These are phyloP conservation scores for Danio tinwini DNA, from an alignment of 2,797 vertebrate species.

Conservation along the genomic window DNA sequence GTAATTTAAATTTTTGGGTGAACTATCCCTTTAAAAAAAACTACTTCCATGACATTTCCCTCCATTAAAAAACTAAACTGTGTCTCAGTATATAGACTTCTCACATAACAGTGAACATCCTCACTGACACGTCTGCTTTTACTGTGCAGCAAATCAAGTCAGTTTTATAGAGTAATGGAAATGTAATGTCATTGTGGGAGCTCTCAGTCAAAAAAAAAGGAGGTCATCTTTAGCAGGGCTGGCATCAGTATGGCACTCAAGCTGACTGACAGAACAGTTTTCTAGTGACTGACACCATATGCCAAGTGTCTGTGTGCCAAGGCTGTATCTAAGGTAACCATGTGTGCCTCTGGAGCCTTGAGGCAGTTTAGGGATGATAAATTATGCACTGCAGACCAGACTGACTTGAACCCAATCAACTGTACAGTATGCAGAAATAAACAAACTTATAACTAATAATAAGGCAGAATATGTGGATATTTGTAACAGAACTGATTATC, in stretches of 20 bases:
- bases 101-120: neutral
- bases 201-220: conserved; percentile 35
- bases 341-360: conserved; percentile 57
- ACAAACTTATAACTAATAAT: neutral
- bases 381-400: conserved; percentile 40
- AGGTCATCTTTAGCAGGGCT: conserved; percentile 53
- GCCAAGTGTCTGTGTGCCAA: conserved; percentile 65
- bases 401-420: conserved; percentile 49
- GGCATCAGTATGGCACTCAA: conserved; percentile 43
- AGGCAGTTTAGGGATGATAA: conserved; percentile 48
- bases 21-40: no score
- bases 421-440: conserved; percentile 11
- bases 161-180: conserved; percentile 50
- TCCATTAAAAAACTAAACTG: neutral
- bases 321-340: conserved; percentile 61
- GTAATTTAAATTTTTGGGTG: no score
- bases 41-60: neutral
- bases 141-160: conserved; percentile 19
- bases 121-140: neutral
- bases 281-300: conserved; percentile 52
- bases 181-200: conserved; percentile 48
- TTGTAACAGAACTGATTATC: neutral
- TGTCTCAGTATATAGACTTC: neutral
- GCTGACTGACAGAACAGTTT: conserved; percentile 52
- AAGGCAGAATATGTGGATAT: neutral